Conservation (phyloP, 2,797 vertebrate genomes). For the Diplodus puntazzo region DNA sequence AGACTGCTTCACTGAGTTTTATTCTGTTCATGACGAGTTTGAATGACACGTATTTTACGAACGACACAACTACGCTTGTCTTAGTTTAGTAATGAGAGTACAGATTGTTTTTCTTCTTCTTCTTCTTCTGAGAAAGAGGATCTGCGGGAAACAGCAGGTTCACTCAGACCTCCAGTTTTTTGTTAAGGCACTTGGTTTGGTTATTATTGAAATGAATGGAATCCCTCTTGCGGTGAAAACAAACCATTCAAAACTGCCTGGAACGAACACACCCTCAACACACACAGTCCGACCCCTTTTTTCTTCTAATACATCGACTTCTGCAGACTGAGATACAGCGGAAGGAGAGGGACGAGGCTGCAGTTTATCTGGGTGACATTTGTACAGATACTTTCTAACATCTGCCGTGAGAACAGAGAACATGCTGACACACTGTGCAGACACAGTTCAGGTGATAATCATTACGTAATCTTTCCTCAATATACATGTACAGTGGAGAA, state of each 20-base stretch:
- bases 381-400: constrained; percentile 1
- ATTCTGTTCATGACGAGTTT: too few relatives aligned
- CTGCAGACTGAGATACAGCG: background rate
- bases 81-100: too few relatives aligned
- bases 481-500: background rate
- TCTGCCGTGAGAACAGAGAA: constrained; percentile 27
- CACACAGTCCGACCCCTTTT: background rate
- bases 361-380: constrained; percentile 16
- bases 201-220: constrained; percentile 25
- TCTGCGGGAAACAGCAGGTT: too few relatives aligned
- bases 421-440: constrained; percentile 13
- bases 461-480: constrained; percentile 17
- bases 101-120: too few relatives aligned
- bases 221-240: background rate
- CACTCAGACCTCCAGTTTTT: background rate
- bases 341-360: background rate
- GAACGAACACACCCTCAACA: constrained; percentile 37
- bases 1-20: too few relatives aligned
- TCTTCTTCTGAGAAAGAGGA: too few relatives aligned
- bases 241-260: background rate
- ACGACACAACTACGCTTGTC: too few relatives aligned
- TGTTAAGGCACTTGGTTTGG: background rate
- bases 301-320: constrained; percentile 10
- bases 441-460: constrained; percentile 17
- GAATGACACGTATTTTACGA: too few relatives aligned